A percentile compares a stretch with the other conserved stretches of the same genome.
phyloP scores from a whole-genome alignment of 2,797 vertebrate species.

The Platyrinchus mystaceus region DNA sequence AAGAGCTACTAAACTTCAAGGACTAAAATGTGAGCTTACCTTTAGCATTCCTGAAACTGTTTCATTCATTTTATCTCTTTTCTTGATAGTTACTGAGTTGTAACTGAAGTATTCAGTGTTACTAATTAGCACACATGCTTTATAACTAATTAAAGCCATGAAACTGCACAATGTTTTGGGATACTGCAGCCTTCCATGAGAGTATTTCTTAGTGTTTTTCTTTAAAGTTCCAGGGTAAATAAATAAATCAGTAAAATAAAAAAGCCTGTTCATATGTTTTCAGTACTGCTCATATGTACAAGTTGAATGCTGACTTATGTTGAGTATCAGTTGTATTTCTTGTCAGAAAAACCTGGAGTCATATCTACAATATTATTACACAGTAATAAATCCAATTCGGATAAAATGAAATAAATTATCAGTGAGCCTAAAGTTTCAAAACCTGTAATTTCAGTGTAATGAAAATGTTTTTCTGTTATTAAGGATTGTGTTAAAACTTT shows the following conservation, averaged over 20 bases:
- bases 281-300: accelerated
- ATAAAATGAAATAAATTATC: neutral
- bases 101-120: neutral
- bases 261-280: neutral
- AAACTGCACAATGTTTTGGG: neutral
- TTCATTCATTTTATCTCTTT: neutral
- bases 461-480: neutral
- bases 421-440: neutral
- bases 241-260: neutral
- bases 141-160: neutral
- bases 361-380: neutral
- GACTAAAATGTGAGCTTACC: neutral
- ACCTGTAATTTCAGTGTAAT: neutral
- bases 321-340: neutral
- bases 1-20: neutral
- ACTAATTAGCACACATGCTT: neutral
- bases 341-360: neutral
- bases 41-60: neutral
- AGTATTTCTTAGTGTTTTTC: neutral
- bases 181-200: neutral
- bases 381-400: neutral
- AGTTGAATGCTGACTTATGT: neutral
- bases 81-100: neutral
- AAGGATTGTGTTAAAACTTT: neutral
- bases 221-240: neutral